Evolutionary conservation across 2,113 vertebrate species (phyloP), one percentile per base, ranked within the genome.

Genomic region (Lepus europaeus): DNA sequence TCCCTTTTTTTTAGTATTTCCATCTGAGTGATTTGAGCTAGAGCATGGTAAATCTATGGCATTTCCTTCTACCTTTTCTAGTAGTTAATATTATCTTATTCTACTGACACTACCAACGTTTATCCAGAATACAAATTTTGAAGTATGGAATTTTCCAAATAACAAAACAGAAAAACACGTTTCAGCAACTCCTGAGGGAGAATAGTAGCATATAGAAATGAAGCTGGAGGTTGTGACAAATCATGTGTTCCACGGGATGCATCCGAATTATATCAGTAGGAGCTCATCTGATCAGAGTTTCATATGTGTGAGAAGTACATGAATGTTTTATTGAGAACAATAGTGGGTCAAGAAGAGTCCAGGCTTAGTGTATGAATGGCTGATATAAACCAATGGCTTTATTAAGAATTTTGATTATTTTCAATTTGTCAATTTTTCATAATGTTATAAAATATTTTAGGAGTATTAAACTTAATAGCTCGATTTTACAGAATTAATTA

Each of bases 51-150:
- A 95, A 66, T 59, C 66, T 73, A 69, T 64, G 90, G 12, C 31
- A 74, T 95, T 96, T 90, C 59, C 12, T 29, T 29, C 6, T 73
- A 72, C 20, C 73, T 89, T 91, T 89, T 87, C 17, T 76, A 91
- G 68, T 63, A 92, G 29, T 63, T 51, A 11, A 25, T 95, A 85
- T 72, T 69, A 53, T 73, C n/a, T 81, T 81, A 78, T 86, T 11
- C n/a, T 82, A 17, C 76, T 88, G 59, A 80, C n/a, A 72, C 17
- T 69, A 76, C 3, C 23, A 76, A 9, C 66, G 29, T 36, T 72
- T 89, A 94, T 13, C 9, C 23, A 95, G 61, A 91, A 68, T 80
- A 80, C 3, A 96, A 82, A 56, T 73, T 64, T 23, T 83, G 14
- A 82, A 56, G 27, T n/a, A 31, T 59, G 17, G 29, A 63, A 16